These are phyloP conservation scores for Erythrolamprus reginae DNA, from an alignment of 2,113 vertebrate species.

Conservation along the genomic window DNA sequence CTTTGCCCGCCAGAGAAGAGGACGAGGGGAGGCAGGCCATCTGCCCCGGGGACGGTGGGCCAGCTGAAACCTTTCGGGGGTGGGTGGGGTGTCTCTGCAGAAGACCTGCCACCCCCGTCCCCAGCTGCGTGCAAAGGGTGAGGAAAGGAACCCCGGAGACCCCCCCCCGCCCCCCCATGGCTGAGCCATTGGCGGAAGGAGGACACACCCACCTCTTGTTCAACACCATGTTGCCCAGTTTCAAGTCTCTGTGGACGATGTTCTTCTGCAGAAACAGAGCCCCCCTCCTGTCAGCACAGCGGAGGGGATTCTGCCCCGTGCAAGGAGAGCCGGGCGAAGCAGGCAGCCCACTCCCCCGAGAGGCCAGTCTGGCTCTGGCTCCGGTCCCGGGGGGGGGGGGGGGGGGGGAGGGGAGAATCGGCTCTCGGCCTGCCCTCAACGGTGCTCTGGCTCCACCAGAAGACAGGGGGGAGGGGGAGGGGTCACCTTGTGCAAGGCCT, in stretches of 20 bases:
- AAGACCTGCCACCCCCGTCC: neutral
- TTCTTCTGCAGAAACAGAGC: conserved; percentile 83
- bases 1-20: too few relatives aligned
- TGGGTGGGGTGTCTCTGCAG: too few relatives aligned
- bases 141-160: neutral
- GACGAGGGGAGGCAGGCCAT: neutral
- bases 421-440: too few relatives aligned
- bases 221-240: conserved; percentile 99
- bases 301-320: neutral
- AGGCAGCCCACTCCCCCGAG: neutral
- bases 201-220: conserved; percentile 97
- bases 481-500: conserved; percentile 88
- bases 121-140: neutral
- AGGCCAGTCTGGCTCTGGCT: conserved; percentile 10
- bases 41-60: too few relatives aligned
- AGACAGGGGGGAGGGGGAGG: too few relatives aligned
- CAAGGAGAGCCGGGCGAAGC: too few relatives aligned
- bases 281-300: neutral
- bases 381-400: too few relatives aligned
- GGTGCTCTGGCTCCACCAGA: conserved; percentile 33
- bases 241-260: conserved; percentile 98
- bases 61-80: neutral
- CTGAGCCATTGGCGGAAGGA: neutral
- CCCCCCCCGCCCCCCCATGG: neutral
- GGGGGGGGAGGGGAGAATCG: neutral